Percentiles rank a stretch among this genome's conserved stretches.
phyloP scores from a whole-genome alignment of 2,113 vertebrate species.

The Eudyptes chrysolophus region DNA sequence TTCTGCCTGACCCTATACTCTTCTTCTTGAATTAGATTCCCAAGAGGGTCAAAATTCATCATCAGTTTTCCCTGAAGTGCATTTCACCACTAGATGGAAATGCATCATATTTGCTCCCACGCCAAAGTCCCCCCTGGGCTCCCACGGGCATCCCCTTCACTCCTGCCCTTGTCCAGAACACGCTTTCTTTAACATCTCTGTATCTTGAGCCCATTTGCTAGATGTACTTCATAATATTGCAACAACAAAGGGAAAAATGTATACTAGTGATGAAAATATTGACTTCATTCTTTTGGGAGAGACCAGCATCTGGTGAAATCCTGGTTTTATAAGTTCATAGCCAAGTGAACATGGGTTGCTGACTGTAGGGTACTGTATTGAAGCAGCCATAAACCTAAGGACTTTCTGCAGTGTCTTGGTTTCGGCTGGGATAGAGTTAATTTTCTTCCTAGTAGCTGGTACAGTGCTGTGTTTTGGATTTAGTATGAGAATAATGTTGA shows the following conservation, averaged over 20 bases:
- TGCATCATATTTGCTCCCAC: fast-evolving
- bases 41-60: neutral
- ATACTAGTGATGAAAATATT: neutral
- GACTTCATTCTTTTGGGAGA: neutral
- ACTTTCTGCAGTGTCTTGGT: neutral
- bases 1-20: neutral
- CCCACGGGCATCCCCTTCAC: fast-evolving
- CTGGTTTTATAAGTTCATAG: neutral
- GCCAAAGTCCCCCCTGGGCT: neutral
- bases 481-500: no score
- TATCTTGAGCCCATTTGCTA: neutral
- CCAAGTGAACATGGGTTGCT: neutral
- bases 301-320: neutral
- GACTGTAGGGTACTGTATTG: neutral
- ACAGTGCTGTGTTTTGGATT: no score
- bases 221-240: neutral
- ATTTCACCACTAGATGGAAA: neutral
- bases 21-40: neutral
- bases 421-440: no score
- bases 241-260: neutral
- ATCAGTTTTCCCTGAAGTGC: neutral
- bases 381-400: neutral
- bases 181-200: fast-evolving
- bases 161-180: neutral
- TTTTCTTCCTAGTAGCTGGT: no score